Evolutionary conservation across 2,888 invertebrate species (phyloP), one percentile per base, ranked within the genome.

Genomic region (Ptycholaimellus sp.): DNA sequence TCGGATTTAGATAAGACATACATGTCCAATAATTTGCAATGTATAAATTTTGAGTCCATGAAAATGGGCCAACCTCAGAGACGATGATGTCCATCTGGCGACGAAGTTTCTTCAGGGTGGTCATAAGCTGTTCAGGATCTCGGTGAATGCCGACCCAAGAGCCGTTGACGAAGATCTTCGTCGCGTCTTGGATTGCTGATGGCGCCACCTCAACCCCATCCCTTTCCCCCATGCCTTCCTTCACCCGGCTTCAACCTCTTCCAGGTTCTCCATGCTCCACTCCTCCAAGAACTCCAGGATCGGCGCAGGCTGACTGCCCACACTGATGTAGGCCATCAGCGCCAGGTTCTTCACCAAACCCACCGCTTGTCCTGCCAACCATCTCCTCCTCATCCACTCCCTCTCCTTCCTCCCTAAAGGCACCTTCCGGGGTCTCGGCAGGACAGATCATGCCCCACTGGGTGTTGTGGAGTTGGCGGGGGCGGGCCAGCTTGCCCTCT

Each of bases 141-240:
- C 51, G 42, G 40, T 54, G 54, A 53, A 99, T 90, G 37, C 96
- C 96, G 38, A 75, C 75, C 96, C 96, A 99, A 56, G 93, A 90
- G 25, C 96, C 96, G 61, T 99, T 99, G 1, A 99, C 96, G 63
- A 99, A 99, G 57, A 99, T 96, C 65, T 99, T 99, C 1, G 96
- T 96, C 0, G 96, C 85, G 65, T 90, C 90, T 11, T 82, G 81
- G 56, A 99, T 96, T 2, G 93, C 87, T 16, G 87, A 87, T 0
- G 96, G 93, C 0, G 93, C 90, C 45, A 99, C 93, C 72, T 99
- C 96, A n/a, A n/a, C n/a, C n/a, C n/a, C n/a, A n/a, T n/a, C n/a
- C n/a, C n/a, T n/a, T n/a, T n/a, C n/a, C n/a, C n/a, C n/a, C n/a
- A n/a, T n/a, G n/a, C n/a, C n/a, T n/a, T n/a, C n/a, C n/a, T n/a